phyloP scores from a whole-genome alignment of 2,113 vertebrate genomes.

The Percina caprodes region DNA sequence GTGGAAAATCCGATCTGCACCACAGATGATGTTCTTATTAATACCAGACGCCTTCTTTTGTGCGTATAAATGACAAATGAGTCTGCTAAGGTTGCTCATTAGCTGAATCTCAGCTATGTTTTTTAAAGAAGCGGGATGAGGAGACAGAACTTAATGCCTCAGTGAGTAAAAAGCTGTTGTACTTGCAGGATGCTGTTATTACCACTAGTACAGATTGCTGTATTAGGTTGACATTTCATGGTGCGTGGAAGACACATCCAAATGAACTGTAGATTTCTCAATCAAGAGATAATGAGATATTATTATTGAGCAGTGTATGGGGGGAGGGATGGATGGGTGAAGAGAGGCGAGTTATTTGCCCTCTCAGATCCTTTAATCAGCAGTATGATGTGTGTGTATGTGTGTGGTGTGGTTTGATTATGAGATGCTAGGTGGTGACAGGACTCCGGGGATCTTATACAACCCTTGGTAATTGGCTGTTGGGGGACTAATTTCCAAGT shows the following conservation, averaged over 20 bases:
- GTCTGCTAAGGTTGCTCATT: constrained; percentile 38
- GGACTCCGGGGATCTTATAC: constrained; percentile 16
- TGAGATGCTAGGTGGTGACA: constrained; percentile 29
- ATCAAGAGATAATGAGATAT: constrained; percentile 38
- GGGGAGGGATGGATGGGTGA: neutral
- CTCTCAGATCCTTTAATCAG: constrained; percentile 45
- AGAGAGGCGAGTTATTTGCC: constrained; percentile 24
- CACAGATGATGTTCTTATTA: constrained; percentile 51
- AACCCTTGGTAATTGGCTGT: constrained; percentile 35
- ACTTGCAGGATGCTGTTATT: constrained; percentile 38
- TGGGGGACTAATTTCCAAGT: constrained; percentile 9
- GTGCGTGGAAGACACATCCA: constrained; percentile 28
- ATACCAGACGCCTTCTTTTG: constrained; percentile 40
- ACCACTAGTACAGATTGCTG: constrained; percentile 29
- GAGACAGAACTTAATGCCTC: constrained; percentile 44
- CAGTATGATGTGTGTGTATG: neutral
- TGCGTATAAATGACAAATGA: constrained; percentile 47
- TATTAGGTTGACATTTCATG: constrained; percentile 31
- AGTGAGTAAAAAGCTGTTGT: constrained; percentile 37
- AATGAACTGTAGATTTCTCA: constrained; percentile 33
- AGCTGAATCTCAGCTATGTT: constrained; percentile 16
- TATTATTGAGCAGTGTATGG: constrained; percentile 31
- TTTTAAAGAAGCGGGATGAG: constrained; percentile 22
- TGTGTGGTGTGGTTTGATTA: neutral
- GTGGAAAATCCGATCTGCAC: constrained; percentile 29